Percentiles rank a stretch among this genome's conserved stretches.
Conservation (phyloP, 2,888 invertebrate genomes). For the Ormyrus pomaceus region DNA sequence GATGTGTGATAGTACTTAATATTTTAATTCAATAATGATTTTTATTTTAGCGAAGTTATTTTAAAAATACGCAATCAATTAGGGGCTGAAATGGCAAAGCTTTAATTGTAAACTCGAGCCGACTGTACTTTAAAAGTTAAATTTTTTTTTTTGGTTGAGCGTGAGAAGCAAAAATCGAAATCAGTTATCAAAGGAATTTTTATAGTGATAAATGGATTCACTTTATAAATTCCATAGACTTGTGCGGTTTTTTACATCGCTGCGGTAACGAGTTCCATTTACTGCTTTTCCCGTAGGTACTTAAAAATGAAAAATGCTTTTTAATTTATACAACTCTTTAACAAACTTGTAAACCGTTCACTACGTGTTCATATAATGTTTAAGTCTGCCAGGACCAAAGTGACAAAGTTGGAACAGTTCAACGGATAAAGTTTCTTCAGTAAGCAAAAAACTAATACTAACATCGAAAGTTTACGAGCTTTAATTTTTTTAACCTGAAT, state of each 20-base stretch:
- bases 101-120: slow-evolving; percentile 35
- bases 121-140: slow-evolving; percentile 38
- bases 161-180: slow-evolving; percentile 48
- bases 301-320: slow-evolving; percentile 35
- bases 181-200: slow-evolving; percentile 48
- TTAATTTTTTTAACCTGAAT: slow-evolving; percentile 20
- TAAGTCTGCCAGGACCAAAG: slow-evolving; percentile 56
- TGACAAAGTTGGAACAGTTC: slow-evolving; percentile 48
- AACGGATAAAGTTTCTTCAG: slow-evolving; percentile 27
- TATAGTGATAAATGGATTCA: slow-evolving; percentile 6
- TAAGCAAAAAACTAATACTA: slow-evolving; percentile 13
- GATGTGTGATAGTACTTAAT: slow-evolving; percentile 18
- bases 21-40: slow-evolving; percentile 6
- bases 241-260: slow-evolving; percentile 5
- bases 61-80: slow-evolving; percentile 5
- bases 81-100: slow-evolving; percentile 29
- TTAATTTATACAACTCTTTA: slow-evolving; percentile 40
- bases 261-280: slow-evolving; percentile 33
- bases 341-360: slow-evolving; percentile 36
- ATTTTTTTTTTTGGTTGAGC: slow-evolving; percentile 32
- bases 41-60: background rate
- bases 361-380: slow-evolving; percentile 53
- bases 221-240: slow-evolving; percentile 13
- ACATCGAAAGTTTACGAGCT: slow-evolving; percentile 9
- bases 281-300: slow-evolving; percentile 27